Base-by-base conservation (phyloP, 2,888 invertebrate species). In the Endotricha flammealis region DNA sequence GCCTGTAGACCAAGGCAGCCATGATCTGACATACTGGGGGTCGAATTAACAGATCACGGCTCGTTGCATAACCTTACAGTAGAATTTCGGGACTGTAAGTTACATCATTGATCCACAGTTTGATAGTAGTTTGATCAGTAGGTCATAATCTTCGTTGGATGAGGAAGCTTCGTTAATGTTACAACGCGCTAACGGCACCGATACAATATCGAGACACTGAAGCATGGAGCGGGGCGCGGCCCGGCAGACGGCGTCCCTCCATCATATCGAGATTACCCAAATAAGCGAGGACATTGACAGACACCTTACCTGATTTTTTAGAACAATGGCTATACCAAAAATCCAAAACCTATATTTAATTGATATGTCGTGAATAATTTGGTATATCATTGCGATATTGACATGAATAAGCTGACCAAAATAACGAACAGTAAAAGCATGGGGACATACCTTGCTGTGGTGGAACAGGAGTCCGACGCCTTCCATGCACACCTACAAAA, bases 381-480 rank as follows among this genome's bases (percentile, higher is more conserved):
- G 77, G 76, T 69, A 75, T 60, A 66, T 72, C 69, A 68, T 61
- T 49, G 20, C 7, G n/a, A 37, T 44, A 55, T 62, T 65, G 57
- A 73, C 71, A 75, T 64, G 64, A 69, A 73, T 54, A 87, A 85
- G 81, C 82, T 60, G 72, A 85, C 75, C 73, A 71, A 78, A 72
- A 22, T 38, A 55, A 58, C 48, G 10, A 50, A 58, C 31, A 39
- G 35, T 53, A 46, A 42, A 67, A 67, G 59, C 57, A 41, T 44
- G 50, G 47, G 41, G 46, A 69, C 75, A 79, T 93, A 99, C 99
- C 97, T 99, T 99, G 93, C 98, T 98, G 86, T 98, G 97, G 63
- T 97, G 98, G 89, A 99, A 98, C 64, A 99, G 94, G 57, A 99
- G 92, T 59, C 98, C 98, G 64, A 99, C 98, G 68, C 99, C 99